Evolutionary conservation across 1,140 invertebrate species (phyloP).

Genomic region (Saccostrea echinata): DNA sequence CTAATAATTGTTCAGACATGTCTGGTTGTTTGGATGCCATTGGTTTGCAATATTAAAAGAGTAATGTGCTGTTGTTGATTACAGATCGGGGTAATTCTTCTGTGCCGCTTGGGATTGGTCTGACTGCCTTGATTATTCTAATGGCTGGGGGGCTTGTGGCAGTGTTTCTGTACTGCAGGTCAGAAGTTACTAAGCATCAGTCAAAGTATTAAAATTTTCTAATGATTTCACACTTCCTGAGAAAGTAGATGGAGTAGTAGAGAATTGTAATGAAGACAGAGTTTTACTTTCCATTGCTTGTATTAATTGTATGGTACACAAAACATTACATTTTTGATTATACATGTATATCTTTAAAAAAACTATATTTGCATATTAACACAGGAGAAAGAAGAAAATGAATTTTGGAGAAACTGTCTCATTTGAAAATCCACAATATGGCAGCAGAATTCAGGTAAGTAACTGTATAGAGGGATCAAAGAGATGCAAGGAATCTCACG

Average conservation of each 20-base stretch:
- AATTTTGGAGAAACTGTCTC: conserved; percentile 24
- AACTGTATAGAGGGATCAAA: background rate
- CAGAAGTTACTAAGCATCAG: background rate
- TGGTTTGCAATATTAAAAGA: too few relatives aligned
- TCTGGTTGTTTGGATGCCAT: too few relatives aligned
- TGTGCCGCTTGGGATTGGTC: background rate
- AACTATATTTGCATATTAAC: background rate
- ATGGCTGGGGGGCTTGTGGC: background rate
- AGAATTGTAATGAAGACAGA: background rate
- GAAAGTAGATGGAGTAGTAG: too few relatives aligned
- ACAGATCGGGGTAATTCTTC: background rate
- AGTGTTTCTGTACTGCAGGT: background rate
- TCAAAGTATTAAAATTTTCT: too few relatives aligned
- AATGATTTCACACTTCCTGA: too few relatives aligned
- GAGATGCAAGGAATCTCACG: too few relatives aligned
- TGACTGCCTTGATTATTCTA: background rate
- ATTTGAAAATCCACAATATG: conserved; percentile 26
- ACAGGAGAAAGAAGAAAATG: background rate
- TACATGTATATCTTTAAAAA: background rate
- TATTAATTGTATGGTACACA: background rate
- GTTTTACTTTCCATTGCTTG: background rate
- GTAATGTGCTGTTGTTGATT: background rate
- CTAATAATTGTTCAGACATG: too few relatives aligned
- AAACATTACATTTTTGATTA: background rate
- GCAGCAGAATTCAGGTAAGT: conserved; percentile 9